A percentile compares a stretch with the other conserved stretches of the same genome.
Conservation (phyloP, 2,797 vertebrate species). For the Huso huso region DNA sequence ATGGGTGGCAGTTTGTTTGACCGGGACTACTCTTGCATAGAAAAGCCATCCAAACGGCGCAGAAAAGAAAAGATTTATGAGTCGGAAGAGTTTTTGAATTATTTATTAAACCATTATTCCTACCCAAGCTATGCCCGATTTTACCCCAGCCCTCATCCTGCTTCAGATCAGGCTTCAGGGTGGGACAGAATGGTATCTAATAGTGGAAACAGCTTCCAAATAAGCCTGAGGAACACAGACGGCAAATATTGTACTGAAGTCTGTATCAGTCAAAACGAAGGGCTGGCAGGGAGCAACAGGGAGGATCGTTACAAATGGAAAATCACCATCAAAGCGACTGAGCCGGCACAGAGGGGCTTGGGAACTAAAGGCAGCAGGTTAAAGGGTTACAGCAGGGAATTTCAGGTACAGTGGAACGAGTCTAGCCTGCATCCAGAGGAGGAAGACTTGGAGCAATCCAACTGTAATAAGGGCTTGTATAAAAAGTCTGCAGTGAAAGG, state of each 20-base stretch:
- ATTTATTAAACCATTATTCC: slow-evolving; percentile 59
- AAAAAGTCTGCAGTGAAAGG: not conserved
- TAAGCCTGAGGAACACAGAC: slow-evolving; percentile 16
- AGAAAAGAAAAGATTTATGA: slow-evolving; percentile 53
- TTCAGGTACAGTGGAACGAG: slow-evolving; percentile 20
- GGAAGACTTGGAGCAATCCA: not conserved
- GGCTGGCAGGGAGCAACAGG: slow-evolving; percentile 2
- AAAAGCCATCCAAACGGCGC: not conserved
- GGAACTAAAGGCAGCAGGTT: not conserved
- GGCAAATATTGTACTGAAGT: slow-evolving; percentile 11
- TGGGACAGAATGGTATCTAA: slow-evolving; percentile 19
- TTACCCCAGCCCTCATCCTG: slow-evolving; percentile 18
- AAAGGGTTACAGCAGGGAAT: slow-evolving; percentile 12
- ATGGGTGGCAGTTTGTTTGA: not conserved
- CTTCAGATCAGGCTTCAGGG: not conserved
- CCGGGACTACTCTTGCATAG: not conserved
- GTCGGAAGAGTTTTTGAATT: slow-evolving; percentile 63
- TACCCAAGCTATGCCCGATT: slow-evolving; percentile 47
- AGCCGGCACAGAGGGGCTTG: not conserved
- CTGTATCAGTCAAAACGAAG: slow-evolving; percentile 13
- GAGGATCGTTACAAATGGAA: slow-evolving; percentile 19
- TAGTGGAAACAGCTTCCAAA: slow-evolving; percentile 15
- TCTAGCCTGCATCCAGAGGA: not conserved
- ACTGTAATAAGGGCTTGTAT: not conserved
- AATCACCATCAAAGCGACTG: slow-evolving; percentile 17